These are phyloP conservation scores for Rutpela maculata DNA, from an alignment of 2,888 invertebrate genomes.

Conservation along the genomic window DNA sequence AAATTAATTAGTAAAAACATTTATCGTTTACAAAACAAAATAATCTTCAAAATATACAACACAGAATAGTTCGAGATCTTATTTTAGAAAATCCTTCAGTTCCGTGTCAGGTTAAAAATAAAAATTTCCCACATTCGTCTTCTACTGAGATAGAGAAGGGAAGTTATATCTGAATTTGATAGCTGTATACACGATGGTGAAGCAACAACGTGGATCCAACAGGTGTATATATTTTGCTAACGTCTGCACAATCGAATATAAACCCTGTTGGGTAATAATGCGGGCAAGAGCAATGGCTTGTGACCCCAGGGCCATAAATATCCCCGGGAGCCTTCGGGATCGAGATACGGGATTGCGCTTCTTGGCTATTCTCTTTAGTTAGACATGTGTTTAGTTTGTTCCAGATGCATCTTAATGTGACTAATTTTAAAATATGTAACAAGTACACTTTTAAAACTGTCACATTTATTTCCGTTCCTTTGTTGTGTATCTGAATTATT, in stretches of 20 bases:
- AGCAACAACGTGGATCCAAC: slow-evolving; percentile 71
- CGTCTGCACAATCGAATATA: slow-evolving; percentile 73
- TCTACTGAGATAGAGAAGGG: slow-evolving; percentile 26
- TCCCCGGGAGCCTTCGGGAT: slow-evolving; percentile 71
- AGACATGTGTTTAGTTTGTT: slow-evolving; percentile 46
- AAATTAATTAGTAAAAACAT: slow-evolving; percentile 25
- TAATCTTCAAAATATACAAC: neutral
- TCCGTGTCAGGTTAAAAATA: slow-evolving; percentile 34
- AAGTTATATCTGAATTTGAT: slow-evolving; percentile 51
- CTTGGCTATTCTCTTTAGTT: slow-evolving; percentile 50
- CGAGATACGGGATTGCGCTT: slow-evolving; percentile 58
- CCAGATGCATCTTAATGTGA: slow-evolving; percentile 62
- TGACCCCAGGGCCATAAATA: slow-evolving; percentile 74
- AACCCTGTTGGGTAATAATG: slow-evolving; percentile 74
- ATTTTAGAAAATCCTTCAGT: slow-evolving; percentile 30
- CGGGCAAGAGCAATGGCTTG: slow-evolving; percentile 74
- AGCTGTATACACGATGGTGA: slow-evolving; percentile 48
- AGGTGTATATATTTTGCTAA: slow-evolving; percentile 74
- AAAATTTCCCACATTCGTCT: slow-evolving; percentile 46
- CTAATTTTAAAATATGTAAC: slow-evolving; percentile 56
- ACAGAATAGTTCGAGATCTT: slow-evolving; percentile 22
- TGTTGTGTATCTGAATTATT: slow-evolving; percentile 56
- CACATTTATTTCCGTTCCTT: slow-evolving; percentile 61
- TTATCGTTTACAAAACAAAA: neutral
- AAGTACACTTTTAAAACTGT: slow-evolving; percentile 57